phyloP scores from a whole-genome alignment of 2,797 vertebrate species.

The Arctocebus calabarensis region DNA sequence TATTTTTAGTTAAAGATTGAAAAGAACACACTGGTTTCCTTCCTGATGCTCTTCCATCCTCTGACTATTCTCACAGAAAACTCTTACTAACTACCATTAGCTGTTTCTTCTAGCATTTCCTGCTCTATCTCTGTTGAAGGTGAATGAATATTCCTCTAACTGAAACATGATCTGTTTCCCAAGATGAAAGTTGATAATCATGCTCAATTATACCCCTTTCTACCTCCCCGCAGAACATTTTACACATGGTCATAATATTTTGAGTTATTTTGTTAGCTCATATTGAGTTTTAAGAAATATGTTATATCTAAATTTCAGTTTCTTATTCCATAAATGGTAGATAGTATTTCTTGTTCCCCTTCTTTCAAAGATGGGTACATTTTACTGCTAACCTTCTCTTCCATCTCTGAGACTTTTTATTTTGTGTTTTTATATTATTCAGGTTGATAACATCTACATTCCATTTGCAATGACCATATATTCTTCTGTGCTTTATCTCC shows the following conservation, averaged over 20 bases:
- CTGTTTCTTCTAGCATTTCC: neutral
- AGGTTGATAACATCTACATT: neutral
- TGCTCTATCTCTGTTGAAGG: neutral
- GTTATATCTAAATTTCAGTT: slow-evolving; percentile 19
- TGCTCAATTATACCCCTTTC: neutral
- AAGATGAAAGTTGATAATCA: neutral
- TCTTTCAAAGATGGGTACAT: neutral
- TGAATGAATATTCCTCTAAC: neutral
- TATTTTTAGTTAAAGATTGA: neutral
- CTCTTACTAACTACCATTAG: neutral
- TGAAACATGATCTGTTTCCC: neutral
- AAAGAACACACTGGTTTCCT: neutral
- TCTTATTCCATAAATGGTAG: neutral
- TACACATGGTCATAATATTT: neutral
- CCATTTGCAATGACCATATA: slow-evolving; percentile 7
- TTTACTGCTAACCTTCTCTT: neutral
- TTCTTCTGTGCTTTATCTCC: slow-evolving; percentile 18
- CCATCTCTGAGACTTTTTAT: neutral
- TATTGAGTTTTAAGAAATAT: neutral
- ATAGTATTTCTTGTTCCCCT: neutral
- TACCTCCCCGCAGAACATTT: neutral
- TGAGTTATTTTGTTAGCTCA: neutral
- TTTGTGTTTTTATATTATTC: slow-evolving; percentile 4
- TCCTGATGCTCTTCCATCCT: neutral
- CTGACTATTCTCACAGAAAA: neutral